Percentiles rank a stretch among this genome's conserved stretches.
Evolutionary conservation across 2,888 invertebrate species (phyloP).

Genomic region (Choreutis nemorana): DNA sequence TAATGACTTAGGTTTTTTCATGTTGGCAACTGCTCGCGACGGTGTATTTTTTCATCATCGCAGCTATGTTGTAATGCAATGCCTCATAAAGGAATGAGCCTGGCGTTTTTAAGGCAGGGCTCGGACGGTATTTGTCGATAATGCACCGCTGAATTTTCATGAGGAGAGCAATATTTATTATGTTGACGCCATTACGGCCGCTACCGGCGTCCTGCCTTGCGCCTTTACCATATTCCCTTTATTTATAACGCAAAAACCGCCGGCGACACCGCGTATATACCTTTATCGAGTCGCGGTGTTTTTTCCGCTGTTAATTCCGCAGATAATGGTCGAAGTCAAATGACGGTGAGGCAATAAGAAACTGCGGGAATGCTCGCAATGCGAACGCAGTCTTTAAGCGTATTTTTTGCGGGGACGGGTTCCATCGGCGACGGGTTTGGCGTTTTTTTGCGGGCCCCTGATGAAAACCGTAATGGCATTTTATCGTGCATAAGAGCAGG

Average conservation of each 20-base stretch:
- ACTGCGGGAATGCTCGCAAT: slow-evolving; percentile 59
- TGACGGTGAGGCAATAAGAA: slow-evolving; percentile 56
- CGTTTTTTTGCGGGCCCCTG: slow-evolving; percentile 51
- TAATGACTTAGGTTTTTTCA: slow-evolving; percentile 36
- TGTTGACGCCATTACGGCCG: slow-evolving; percentile 35
- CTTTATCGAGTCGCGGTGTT: slow-evolving; percentile 52
- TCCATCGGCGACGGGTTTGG: slow-evolving; percentile 49
- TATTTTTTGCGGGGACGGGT: slow-evolving; percentile 45
- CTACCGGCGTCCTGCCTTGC: slow-evolving; percentile 25
- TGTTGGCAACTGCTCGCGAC: slow-evolving; percentile 1
- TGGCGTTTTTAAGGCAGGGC: slow-evolving; percentile 24
- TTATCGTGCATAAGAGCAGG: slow-evolving; percentile 63
- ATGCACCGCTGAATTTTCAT: slow-evolving; percentile 54
- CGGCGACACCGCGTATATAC: slow-evolving; percentile 44
- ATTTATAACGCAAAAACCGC: slow-evolving; percentile 48
- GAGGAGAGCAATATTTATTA: slow-evolving; percentile 52
- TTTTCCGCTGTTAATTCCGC: slow-evolving; percentile 59
- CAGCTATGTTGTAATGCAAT: slow-evolving; percentile 29
- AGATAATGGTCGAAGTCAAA: slow-evolving; percentile 63
- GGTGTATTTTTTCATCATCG: slow-evolving; percentile 1
- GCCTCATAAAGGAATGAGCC: slow-evolving; percentile 32
- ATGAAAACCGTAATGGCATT: slow-evolving; percentile 67
- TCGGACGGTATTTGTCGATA: slow-evolving; percentile 18
- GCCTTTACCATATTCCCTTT: slow-evolving; percentile 40
- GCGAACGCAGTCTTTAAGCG: slow-evolving; percentile 56